Evolutionary conservation across 1,140 invertebrate genomes (phyloP).

Genomic region (Melanaphis sacchari): DNA sequence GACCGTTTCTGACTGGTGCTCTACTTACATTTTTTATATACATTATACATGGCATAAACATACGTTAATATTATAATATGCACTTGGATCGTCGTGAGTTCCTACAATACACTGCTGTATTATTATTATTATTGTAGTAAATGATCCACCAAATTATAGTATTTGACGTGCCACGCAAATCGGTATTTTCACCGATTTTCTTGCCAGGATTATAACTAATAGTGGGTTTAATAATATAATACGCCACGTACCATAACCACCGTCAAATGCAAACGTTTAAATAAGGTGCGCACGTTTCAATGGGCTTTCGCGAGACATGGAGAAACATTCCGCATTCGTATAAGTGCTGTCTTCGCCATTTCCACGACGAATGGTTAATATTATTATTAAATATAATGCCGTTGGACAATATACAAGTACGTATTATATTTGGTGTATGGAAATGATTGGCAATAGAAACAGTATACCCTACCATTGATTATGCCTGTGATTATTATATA

Average conservation of each 20-base stretch:
- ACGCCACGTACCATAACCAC: neutral
- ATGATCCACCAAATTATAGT: neutral
- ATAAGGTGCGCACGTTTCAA: neutral
- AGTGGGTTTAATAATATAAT: neutral
- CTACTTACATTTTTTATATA: neutral
- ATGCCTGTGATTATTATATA: neutral
- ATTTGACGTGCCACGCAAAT: neutral
- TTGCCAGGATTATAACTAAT: neutral
- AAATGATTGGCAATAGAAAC: neutral
- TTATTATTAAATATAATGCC: neutral
- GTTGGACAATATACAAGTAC: neutral
- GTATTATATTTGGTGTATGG: neutral
- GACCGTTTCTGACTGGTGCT: neutral
- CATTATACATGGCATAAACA: neutral
- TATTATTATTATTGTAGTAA: neutral
- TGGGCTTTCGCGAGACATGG: neutral
- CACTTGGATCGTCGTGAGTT: neutral
- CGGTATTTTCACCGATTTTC: slow-evolving; percentile 17
- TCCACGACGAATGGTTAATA: neutral
- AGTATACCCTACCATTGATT: neutral
- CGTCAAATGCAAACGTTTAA: neutral
- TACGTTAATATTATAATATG: neutral
- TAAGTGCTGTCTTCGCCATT: neutral
- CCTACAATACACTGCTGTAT: neutral
- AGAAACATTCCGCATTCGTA: neutral